These are phyloP conservation scores for Patella ulyssiponensis DNA, from an alignment of 2,888 invertebrate species.

Conservation along the genomic window DNA sequence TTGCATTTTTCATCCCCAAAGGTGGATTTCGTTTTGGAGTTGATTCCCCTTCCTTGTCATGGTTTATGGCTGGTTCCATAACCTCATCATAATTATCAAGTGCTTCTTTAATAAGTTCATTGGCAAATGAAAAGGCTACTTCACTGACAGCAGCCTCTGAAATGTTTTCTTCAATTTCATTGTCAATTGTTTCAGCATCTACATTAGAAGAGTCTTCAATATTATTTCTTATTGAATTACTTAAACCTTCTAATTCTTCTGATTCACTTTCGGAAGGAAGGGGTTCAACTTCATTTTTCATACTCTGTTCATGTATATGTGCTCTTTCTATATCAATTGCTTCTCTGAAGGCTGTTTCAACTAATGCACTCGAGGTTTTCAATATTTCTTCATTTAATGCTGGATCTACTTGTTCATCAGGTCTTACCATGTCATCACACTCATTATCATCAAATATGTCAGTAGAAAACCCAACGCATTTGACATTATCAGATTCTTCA, in stretches of 20 bases:
- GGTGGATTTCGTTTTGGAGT: neutral
- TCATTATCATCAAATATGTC: neutral
- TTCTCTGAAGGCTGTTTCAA: neutral
- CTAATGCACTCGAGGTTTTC: neutral
- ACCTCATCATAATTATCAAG: constrained; percentile 46
- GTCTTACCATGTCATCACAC: neutral
- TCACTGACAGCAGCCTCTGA: constrained; percentile 42
- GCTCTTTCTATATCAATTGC: constrained; percentile 10
- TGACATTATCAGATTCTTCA: neutral
- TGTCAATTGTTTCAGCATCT: neutral
- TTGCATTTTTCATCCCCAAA: neutral
- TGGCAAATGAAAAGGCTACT: constrained; percentile 51
- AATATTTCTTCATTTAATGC: neutral
- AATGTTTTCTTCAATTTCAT: constrained; percentile 15
- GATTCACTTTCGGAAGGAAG: neutral
- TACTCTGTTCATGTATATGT: neutral
- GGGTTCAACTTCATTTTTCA: neutral
- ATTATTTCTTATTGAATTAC: neutral
- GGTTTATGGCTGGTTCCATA: neutral
- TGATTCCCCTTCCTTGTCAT: constrained; percentile 10
- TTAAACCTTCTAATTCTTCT: constrained; percentile 1
- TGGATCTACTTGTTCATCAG: neutral
- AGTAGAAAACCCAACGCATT: neutral
- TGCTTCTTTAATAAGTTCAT: constrained; percentile 59
- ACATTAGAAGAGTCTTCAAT: neutral